A percentile compares a stretch with the other conserved stretches of the same genome.
phyloP scores from a whole-genome alignment of 2,797 vertebrate species.

The Octomys mimax region DNA sequence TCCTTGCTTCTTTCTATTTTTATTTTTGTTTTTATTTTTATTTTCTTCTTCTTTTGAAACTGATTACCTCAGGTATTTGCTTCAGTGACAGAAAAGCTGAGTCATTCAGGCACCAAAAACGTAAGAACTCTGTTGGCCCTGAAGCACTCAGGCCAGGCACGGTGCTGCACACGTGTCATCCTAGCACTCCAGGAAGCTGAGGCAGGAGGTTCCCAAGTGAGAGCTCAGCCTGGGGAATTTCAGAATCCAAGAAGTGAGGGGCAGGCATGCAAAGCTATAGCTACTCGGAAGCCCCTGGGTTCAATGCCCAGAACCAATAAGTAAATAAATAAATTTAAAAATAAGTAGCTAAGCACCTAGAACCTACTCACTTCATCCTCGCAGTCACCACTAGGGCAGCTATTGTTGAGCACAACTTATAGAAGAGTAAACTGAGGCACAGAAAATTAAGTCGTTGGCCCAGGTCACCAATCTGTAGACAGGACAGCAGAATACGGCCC shows the following conservation, averaged over 20 bases:
- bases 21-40: no score
- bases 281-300: neutral
- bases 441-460: neutral
- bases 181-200: neutral
- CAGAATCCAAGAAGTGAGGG: neutral
- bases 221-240: neutral
- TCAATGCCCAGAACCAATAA: neutral
- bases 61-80: neutral
- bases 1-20: neutral
- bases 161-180: neutral
- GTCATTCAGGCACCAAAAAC: neutral
- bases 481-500: neutral
- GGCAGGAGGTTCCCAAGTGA: neutral
- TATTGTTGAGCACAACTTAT: neutral
- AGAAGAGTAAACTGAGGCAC: neutral
- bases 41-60: neutral
- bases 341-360: neutral
- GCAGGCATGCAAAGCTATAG: neutral
- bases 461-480: neutral
- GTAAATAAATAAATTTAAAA: neutral
- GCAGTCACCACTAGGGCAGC: neutral
- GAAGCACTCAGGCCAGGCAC: neutral
- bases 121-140: accelerated
- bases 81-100: neutral
- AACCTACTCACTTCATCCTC: neutral